phyloP scores from a whole-genome alignment of 2,113 vertebrate genomes.

The Phrynosoma platyrhinos region DNA sequence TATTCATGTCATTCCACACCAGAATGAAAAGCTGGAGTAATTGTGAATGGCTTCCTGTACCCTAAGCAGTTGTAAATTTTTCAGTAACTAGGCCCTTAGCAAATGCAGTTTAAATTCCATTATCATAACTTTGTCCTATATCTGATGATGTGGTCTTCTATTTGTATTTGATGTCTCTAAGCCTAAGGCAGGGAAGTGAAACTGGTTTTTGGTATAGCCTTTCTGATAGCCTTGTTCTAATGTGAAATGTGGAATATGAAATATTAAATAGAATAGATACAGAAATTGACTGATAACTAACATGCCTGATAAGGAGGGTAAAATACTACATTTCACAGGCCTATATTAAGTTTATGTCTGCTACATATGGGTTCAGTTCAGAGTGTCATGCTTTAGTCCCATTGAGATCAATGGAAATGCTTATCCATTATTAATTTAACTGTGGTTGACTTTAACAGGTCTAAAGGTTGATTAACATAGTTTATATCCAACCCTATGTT shows the following conservation, averaged over 20 bases:
- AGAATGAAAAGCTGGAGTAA: not conserved
- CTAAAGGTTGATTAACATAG: not conserved
- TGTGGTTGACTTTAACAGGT: not conserved
- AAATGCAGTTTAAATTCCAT: conserved; percentile 1
- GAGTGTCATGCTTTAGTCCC: not conserved
- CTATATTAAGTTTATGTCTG: conserved; percentile 18
- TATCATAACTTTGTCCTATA: conserved; percentile 11
- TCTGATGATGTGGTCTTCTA: not conserved
- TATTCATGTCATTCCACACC: conserved; percentile 10
- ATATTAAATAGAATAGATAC: conserved; percentile 36
- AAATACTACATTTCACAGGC: conserved; percentile 29
- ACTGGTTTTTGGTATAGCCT: conserved; percentile 17
- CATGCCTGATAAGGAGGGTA: conserved; percentile 24
- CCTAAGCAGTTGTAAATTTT: not conserved
- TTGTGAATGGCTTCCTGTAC: not conserved
- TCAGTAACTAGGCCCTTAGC: conserved; percentile 6
- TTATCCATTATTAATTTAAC: not conserved
- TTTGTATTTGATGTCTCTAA: conserved; percentile 20
- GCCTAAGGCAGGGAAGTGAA: conserved; percentile 28
- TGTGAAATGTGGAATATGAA: conserved; percentile 6
- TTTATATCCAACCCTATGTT: not conserved
- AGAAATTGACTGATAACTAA: conserved; percentile 44
- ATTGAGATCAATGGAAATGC: not conserved
- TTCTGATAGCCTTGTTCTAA: not conserved
- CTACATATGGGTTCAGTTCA: not conserved